Evolutionary conservation across 2,113 vertebrate species (phyloP), one percentile per base, ranked within the genome.

Genomic region (Phainopepla nitens): DNA sequence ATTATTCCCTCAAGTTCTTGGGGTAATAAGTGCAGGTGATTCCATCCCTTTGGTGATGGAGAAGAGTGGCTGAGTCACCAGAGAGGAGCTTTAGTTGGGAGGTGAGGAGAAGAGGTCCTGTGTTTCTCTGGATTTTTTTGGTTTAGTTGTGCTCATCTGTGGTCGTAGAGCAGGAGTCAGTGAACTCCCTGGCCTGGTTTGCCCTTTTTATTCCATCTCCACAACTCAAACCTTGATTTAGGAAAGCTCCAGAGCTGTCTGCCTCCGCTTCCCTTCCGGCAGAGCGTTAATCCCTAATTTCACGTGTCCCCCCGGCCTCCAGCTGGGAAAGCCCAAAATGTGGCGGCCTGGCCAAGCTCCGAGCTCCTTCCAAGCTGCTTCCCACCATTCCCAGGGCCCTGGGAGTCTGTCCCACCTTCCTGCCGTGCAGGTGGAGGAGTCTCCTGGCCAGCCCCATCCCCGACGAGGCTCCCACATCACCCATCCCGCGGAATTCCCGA

Each of bases 341-440:
- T 5, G 31, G 35, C 22, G 80, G 31, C 24, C 27, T 5, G 5
- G 21, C 0, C 45, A 3, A 41, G 58, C 68, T 33, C 51, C 21
- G 36, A 58, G 47, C 73, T 82, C 73, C 51, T 91, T 33, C 54
- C 20, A 4, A 45, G 42, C 73, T 61, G 58, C n/a, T 65, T 35
- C 57, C 29, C 36, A 2, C 20, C 2, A 0, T 19, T 11, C 28
- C 50, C 5, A 1, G 23, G 41, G 25, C 1, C 33, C 62, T 1
- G 6, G 5, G 47, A 2, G 13, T 4, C 16, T 11, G 39, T 31
- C 0, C 5, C 49, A 6, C n/a, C 44, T 15, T 42, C 15, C 28
- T 51, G 10, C 45, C 19, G 0, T 0, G 13, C 29, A 7, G n/a
- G 7, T 4, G 51, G 7, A 31, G 41, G 69, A 56, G 4, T 2